Evolutionary conservation across 1,140 invertebrate genomes (phyloP), one percentile per base, ranked within the genome.

Genomic region (Atta texana): DNA sequence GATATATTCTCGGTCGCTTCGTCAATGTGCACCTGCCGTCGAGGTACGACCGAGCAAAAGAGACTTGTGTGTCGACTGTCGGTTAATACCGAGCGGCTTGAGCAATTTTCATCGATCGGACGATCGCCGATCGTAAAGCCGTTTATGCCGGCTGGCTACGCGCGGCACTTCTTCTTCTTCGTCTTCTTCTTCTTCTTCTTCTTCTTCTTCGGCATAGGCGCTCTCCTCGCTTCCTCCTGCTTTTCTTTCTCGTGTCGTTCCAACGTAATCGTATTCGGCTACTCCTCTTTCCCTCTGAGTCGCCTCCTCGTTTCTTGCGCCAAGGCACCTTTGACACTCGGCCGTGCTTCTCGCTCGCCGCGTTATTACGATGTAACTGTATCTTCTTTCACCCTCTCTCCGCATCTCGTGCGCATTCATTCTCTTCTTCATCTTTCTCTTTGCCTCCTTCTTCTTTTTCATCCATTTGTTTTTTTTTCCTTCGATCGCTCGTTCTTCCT

Each of bases 71-170:
- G 75, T 59, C 88, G 78, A 72, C 86, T 82, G 75, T 59, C 88
- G 78, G 78, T 80, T 82, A 63, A 89, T 89, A 84, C 66, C 84
- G 68, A 69, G 88, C 69, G 85, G 81, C 84, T 91, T 91, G 90
- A 90, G 90, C 89, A 90, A 91, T 91, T 91, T 87, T 90, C 85
- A 86, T 89, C 89, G 89, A 89, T 89, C 85, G 78, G 55, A 61
- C 55, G 75, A 80, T 86, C 87, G 66, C 28, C 51, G 89, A 91
- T 91, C 89, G 84, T 90, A 87, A 87, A 90, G 82, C 77, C 89
- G 72, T 89, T 89, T 86, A 72, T 87, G 81, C 87, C 24, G 59
- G 84, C 74, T 80, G 34, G 63, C 82, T 80, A 72, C 24, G 61
- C 55, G 69, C 66, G 84, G 55, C 72, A 49, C 66, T 88, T 66